Base-by-base conservation (phyloP, 23 tunicate species). In the Styela clava region DNA sequence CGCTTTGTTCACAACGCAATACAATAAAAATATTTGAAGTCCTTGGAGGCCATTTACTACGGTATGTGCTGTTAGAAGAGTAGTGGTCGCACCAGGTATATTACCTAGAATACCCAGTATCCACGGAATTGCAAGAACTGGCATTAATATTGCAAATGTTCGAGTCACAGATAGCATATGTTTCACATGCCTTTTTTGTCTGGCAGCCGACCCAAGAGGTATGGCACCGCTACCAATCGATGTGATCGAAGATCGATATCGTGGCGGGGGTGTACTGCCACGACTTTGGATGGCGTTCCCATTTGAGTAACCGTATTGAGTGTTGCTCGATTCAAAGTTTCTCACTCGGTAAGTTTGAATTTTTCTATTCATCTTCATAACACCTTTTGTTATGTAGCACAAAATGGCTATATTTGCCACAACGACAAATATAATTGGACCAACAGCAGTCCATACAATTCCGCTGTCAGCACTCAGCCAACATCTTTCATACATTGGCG, bases 1-100 rank as follows among this genome's bases (percentile, higher is more conserved):
- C 44, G 62, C 22, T 52, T 76, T 76, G 24, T 56, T 29, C 22
- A 27, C 26, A 9, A 76, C 64, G n/a, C 81, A 76, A 44, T 76
- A 76, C 16, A 76, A 1, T 22, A 76, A 3, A 21, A 76, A 76
- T 1, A 76, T 25, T 76, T 25, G 30, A 31, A 76, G 37, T 22
- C 81, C 81, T 52, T 76, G 81, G 16, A 76, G 27, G 20, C 81
- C 81, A 64, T 76, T 76, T 7, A 52, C 65, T 0, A 76, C 81
- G 30, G 65, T 26, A 30, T 76, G 81, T 22, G 64, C 65, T 19
- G 81, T 26, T 26, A 29, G 27, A 5, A 76, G 81, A 21, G 65
- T 29, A n/a, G 37, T 29, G 0, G 26, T 29, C 29, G 81, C 81
- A 12, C 81, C 81, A 3, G 1, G 33, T 1, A 76, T 76, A 27